Percentiles rank a stretch among this genome's conserved stretches.
These are phyloP conservation scores for Acestrorhynchus altus DNA, from an alignment of 2,797 vertebrate genomes.

Conservation along the genomic window DNA sequence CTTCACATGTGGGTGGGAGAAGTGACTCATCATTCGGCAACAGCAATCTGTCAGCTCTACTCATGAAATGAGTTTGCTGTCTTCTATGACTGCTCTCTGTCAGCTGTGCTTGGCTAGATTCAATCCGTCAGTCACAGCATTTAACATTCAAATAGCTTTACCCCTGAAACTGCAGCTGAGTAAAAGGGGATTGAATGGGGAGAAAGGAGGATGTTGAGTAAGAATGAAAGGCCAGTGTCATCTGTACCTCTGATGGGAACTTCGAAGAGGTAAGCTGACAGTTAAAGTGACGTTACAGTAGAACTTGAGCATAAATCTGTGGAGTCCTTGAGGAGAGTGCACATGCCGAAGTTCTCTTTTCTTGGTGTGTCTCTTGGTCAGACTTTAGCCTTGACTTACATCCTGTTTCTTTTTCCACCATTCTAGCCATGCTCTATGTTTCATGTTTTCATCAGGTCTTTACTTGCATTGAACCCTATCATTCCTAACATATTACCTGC, in stretches of 20 bases:
- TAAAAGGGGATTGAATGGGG: constrained; percentile 14
- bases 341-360: neutral
- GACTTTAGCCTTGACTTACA: neutral
- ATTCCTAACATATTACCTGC: neutral
- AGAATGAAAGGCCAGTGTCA: constrained; percentile 41
- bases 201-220: constrained; percentile 4
- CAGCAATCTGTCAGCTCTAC: constrained; percentile 33
- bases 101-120: neutral
- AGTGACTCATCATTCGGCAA: constrained; percentile 38
- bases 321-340: neutral
- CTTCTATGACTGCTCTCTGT: constrained; percentile 31
- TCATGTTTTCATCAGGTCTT: neutral
- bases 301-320: constrained; percentile 15
- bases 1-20: constrained; percentile 31
- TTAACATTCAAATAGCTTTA: neutral
- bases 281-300: constrained; percentile 33
- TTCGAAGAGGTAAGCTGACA: constrained; percentile 20
- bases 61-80: constrained; percentile 41
- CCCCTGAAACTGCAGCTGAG: constrained; percentile 7
- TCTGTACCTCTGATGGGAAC: constrained; percentile 14
- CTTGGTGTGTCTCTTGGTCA: neutral
- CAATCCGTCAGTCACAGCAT: constrained; percentile 3
- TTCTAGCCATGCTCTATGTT: neutral
- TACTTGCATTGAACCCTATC: neutral
- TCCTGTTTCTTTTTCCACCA: constrained; percentile 6